phyloP scores from a whole-genome alignment of 2,113 vertebrate genomes.

The Hippopotamus amphibius region DNA sequence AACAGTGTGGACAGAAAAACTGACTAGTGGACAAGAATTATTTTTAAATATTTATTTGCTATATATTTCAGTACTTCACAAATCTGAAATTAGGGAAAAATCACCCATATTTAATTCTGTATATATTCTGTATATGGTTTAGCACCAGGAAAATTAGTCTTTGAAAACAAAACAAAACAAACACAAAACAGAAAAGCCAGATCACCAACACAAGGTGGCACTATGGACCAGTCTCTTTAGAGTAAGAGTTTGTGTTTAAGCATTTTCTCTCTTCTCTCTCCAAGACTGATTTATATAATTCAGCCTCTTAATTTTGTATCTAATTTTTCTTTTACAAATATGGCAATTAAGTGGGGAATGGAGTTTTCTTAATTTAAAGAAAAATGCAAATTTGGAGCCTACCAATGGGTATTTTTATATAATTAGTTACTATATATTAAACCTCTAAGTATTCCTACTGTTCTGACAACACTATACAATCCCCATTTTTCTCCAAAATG shows the following conservation, averaged over 20 bases:
- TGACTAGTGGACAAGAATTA: not conserved
- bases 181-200: not conserved
- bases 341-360: not conserved
- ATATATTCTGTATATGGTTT: not conserved
- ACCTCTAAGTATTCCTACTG: not conserved
- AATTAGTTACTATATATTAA: slow-evolving; percentile 27
- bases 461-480: not conserved
- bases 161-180: not conserved
- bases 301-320: slow-evolving; percentile 29
- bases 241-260: slow-evolving; percentile 36
- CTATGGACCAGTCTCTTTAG: slow-evolving; percentile 81
- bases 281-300: not conserved
- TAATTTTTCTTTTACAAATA: slow-evolving; percentile 36
- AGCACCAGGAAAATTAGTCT: not conserved
- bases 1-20: not conserved
- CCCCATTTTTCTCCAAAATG: not conserved
- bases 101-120: not conserved
- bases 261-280: slow-evolving; percentile 30
- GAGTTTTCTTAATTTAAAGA: slow-evolving; percentile 46
- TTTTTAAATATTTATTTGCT: slow-evolving; percentile 29
- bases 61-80: not conserved
- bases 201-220: slow-evolving; percentile 85
- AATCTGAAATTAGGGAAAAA: slow-evolving; percentile 19
- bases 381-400: slow-evolving; percentile 10
- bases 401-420: not conserved